Evolutionary conservation across 1,140 invertebrate genomes (phyloP), one percentile per base, ranked within the genome.

Genomic region (Lysiphlebus fabarum): DNA sequence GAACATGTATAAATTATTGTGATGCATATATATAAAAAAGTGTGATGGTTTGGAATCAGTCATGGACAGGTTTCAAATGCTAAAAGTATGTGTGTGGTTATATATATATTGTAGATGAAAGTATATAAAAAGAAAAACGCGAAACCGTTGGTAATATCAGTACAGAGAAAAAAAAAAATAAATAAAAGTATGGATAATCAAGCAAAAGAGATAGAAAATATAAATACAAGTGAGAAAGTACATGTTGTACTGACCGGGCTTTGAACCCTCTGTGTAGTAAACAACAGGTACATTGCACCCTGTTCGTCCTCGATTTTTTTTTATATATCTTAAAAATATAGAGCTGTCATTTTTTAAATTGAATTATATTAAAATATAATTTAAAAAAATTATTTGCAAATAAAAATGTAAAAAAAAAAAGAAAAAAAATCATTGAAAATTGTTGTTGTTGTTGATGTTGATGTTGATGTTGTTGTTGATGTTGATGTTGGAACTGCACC

Each of bases 231-330:
- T 38, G 53, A n/a, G 50, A 58, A 58, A 50, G 42, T 38, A 48
- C 56, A 58, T 65, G 69, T 71, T 71, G 69, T 59, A 70, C 65
- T 72, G 71, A 73, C 68, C 71, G 72, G 73, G 67, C 73, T 75
- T 75, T 75, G 73, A 75, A 73, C 73, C 47, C 47, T 68, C 59
- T 66, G 56, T 62, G 65, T 71, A 65, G 72, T 74, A 75, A 75
- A 75, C 73, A 75, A 75, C 71, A 73, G 73, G 72, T 74, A 75
- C 72, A 63, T 73, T 75, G 73, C 72, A 74, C 72, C 65, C 68
- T 57, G 54, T 42, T 62, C 62, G 70, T 68, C 40, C 43, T 11
- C 43, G 44, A 36, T n/a, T n/a, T n/a, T n/a, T n/a, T n/a, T n/a
- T n/a, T n/a, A n/a, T n/a, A n/a, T n/a, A n/a, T n/a, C n/a, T n/a